A percentile compares a stretch with the other conserved stretches of the same genome.
Evolutionary conservation across 2,888 invertebrate species (phyloP).

Genomic region (Eupithecia pulchellata): DNA sequence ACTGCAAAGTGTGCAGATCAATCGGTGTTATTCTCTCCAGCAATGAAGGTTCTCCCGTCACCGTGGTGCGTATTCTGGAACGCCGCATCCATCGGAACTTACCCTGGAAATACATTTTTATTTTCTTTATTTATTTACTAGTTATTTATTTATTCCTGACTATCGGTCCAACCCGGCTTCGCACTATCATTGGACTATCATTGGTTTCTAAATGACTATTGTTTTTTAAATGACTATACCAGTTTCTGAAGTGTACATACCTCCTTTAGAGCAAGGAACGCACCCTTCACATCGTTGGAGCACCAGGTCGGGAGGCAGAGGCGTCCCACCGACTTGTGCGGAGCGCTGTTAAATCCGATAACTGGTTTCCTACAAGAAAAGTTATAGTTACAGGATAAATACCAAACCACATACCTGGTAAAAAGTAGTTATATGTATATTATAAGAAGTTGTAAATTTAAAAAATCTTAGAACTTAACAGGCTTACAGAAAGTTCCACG

Average conservation of each 20-base stretch:
- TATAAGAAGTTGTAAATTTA: too few relatives aligned
- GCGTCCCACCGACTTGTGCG: constrained; percentile 96
- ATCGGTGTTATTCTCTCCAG: constrained; percentile 87
- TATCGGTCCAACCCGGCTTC: too few relatives aligned
- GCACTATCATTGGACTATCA: too few relatives aligned
- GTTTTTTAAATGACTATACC: too few relatives aligned
- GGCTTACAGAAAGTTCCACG: too few relatives aligned
- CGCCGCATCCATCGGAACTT: constrained; percentile 94
- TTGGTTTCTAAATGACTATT: too few relatives aligned
- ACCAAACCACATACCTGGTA: too few relatives aligned
- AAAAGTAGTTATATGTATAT: too few relatives aligned
- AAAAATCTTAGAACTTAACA: too few relatives aligned
- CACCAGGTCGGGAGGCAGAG: constrained; percentile 95
- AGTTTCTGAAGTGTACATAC: constrained; percentile 74
- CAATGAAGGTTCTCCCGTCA: constrained; percentile 87
- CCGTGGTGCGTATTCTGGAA: constrained; percentile 94
- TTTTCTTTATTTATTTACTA: too few relatives aligned
- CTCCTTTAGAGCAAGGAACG: constrained; percentile 90
- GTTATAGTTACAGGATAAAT: too few relatives aligned
- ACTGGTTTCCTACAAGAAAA: constrained; percentile 90
- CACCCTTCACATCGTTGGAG: constrained; percentile 91
- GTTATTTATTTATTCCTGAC: too few relatives aligned
- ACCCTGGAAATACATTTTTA: constrained; percentile 81
- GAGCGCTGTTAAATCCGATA: constrained; percentile 98
- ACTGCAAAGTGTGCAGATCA: constrained; percentile 89